These are phyloP conservation scores for Andrena dorsata DNA, from an alignment of 2,888 invertebrate species.

Conservation along the genomic window DNA sequence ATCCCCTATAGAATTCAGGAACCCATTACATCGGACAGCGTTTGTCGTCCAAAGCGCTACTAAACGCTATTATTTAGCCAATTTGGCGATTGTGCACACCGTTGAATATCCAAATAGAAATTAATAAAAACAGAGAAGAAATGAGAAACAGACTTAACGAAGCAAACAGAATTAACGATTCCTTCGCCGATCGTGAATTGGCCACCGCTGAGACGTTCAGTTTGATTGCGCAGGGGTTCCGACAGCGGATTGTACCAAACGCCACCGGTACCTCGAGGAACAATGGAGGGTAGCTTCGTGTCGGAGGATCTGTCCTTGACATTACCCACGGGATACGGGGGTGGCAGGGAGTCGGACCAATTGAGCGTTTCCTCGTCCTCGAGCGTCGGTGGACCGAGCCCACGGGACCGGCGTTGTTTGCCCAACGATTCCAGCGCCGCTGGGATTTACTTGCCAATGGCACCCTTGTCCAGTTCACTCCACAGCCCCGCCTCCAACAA, in stretches of 20 bases:
- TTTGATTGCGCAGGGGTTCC: slow-evolving; percentile 85
- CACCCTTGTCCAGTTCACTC: slow-evolving; percentile 85
- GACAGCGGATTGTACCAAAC: slow-evolving; percentile 87
- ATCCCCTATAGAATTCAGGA: not conserved
- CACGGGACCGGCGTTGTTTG: slow-evolving; percentile 85
- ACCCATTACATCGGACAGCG: not conserved
- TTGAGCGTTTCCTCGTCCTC: slow-evolving; percentile 88
- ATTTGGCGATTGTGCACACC: slow-evolving; percentile 13
- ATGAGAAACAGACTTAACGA: slow-evolving; percentile 4
- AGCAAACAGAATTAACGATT: slow-evolving; percentile 50
- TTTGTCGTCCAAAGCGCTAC: slow-evolving; percentile 35
- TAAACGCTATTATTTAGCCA: not conserved
- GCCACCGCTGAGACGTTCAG: slow-evolving; percentile 63
- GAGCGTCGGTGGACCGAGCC: slow-evolving; percentile 86
- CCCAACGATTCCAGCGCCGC: slow-evolving; percentile 84
- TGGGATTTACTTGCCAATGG: slow-evolving; percentile 88
- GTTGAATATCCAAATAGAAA: not conserved
- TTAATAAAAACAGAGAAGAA: not conserved
- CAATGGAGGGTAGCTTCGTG: slow-evolving; percentile 87
- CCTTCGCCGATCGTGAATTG: slow-evolving; percentile 57
- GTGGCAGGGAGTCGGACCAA: slow-evolving; percentile 87
- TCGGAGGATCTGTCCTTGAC: slow-evolving; percentile 86
- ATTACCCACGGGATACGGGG: slow-evolving; percentile 84
- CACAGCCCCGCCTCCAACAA: slow-evolving; percentile 88
- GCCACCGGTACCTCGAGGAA: slow-evolving; percentile 86